Conservation (phyloP, 2,113 vertebrate species). For the Brevimyrus niger region DNA sequence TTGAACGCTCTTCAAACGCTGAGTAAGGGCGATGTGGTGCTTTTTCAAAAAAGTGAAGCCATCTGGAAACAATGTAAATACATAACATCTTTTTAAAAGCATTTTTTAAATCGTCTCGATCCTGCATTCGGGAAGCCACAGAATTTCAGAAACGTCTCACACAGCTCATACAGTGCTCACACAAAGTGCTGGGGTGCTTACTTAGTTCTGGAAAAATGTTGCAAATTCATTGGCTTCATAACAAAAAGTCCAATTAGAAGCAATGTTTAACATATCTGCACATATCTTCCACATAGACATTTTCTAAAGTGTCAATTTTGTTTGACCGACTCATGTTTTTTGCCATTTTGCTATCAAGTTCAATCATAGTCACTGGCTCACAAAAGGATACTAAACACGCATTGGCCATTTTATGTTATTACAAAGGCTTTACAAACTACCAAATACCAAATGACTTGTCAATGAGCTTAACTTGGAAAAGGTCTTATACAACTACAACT, state of each 20-base stretch:
- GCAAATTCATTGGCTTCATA: background rate
- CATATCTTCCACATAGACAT: background rate
- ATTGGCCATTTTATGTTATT: background rate
- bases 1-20: constrained; percentile 76
- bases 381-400: background rate
- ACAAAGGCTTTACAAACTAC: background rate
- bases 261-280: background rate
- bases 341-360: background rate
- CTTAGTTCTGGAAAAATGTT: background rate
- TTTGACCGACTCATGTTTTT: background rate
- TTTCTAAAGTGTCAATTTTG: background rate
- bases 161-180: background rate
- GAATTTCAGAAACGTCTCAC: background rate
- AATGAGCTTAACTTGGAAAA: background rate
- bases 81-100: background rate
- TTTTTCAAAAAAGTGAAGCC: constrained; percentile 84
- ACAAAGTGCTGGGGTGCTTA: background rate
- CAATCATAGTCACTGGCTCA: background rate
- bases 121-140: background rate
- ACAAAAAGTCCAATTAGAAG: background rate
- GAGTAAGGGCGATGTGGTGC: constrained; percentile 81
- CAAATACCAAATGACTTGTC: background rate
- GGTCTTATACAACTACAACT: background rate
- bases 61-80: constrained; percentile 59
- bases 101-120: background rate